Evolutionary conservation across 2,888 invertebrate genomes (phyloP).

Genomic region (Cantharis nigra): DNA sequence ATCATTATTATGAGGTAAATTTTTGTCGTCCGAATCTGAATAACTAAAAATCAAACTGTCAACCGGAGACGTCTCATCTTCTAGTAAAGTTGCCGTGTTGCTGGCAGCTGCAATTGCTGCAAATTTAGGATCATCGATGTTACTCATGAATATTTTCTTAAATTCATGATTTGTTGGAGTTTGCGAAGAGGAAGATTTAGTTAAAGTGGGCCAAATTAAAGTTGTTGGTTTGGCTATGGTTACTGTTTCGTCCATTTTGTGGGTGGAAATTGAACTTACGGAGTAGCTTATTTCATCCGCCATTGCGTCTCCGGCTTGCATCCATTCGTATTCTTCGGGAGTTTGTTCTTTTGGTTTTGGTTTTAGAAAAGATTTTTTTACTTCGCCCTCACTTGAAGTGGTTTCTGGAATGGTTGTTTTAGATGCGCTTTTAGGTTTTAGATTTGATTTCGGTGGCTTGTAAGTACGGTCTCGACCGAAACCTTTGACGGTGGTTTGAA

Average conservation of each 20-base stretch:
- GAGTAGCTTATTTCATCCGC: slow-evolving; percentile 64
- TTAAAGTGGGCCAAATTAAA: slow-evolving; percentile 36
- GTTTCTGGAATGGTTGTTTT: background rate
- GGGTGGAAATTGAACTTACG: slow-evolving; percentile 61
- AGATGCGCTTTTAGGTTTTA: background rate
- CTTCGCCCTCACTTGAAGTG: background rate
- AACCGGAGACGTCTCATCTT: slow-evolving; percentile 84
- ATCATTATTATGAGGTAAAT: slow-evolving; percentile 55
- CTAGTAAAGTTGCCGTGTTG: slow-evolving; percentile 70
- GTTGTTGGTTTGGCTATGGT: background rate
- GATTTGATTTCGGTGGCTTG: slow-evolving; percentile 57
- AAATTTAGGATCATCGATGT: slow-evolving; percentile 75
- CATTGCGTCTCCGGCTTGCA: slow-evolving; percentile 68
- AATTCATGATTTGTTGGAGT: slow-evolving; percentile 38
- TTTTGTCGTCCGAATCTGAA: slow-evolving; percentile 62
- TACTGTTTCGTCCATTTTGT: slow-evolving; percentile 46
- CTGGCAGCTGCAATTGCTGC: slow-evolving; percentile 72
- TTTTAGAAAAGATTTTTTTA: slow-evolving; percentile 45
- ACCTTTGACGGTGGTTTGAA: slow-evolving; percentile 52
- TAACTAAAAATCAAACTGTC: slow-evolving; percentile 76
- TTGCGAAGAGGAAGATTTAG: slow-evolving; percentile 24
- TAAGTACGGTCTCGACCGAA: slow-evolving; percentile 58
- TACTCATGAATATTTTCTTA: slow-evolving; percentile 63
- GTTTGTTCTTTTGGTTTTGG: slow-evolving; percentile 46
- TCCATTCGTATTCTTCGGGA: slow-evolving; percentile 62